phyloP scores from a whole-genome alignment of 2,113 vertebrate species.

The Leucosticte australis region DNA sequence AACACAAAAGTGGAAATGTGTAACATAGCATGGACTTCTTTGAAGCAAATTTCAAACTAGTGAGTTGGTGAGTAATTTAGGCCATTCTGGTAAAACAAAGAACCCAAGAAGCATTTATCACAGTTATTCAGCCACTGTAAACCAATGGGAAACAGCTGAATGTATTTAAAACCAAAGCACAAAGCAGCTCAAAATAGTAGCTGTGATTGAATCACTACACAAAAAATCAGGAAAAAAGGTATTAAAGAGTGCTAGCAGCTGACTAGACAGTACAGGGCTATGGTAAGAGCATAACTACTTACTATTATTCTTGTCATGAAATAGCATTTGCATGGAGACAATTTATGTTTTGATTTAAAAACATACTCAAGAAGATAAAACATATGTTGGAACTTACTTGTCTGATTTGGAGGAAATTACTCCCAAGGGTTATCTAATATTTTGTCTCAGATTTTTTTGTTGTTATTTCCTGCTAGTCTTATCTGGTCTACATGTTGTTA shows the following conservation, averaged over 20 bases:
- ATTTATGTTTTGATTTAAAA: constrained; percentile 52
- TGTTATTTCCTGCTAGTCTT: neutral
- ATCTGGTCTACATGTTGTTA: neutral
- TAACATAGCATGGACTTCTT: neutral
- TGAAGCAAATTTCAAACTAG: neutral
- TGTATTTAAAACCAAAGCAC: constrained; percentile 46
- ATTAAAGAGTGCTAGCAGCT: constrained; percentile 19
- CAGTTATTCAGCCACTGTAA: neutral
- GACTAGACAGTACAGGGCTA: constrained; percentile 21
- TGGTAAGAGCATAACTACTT: constrained; percentile 40
- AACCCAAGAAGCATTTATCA: neutral
- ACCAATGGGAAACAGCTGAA: neutral
- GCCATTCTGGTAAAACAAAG: neutral
- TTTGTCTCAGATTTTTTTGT: neutral
- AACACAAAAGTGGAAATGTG: neutral
- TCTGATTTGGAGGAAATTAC: constrained; percentile 36
- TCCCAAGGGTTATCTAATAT: neutral
- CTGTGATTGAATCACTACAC: constrained; percentile 21
- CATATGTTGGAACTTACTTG: neutral
- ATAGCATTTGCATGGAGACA: constrained; percentile 28
- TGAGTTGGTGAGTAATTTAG: neutral
- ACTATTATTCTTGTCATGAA: constrained; percentile 42
- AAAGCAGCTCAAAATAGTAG: constrained; percentile 23
- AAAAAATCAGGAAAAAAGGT: constrained; percentile 8
- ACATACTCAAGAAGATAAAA: constrained; percentile 35